phyloP scores from a whole-genome alignment of 1,140 invertebrate genomes.

The Steinernema khuongi region DNA sequence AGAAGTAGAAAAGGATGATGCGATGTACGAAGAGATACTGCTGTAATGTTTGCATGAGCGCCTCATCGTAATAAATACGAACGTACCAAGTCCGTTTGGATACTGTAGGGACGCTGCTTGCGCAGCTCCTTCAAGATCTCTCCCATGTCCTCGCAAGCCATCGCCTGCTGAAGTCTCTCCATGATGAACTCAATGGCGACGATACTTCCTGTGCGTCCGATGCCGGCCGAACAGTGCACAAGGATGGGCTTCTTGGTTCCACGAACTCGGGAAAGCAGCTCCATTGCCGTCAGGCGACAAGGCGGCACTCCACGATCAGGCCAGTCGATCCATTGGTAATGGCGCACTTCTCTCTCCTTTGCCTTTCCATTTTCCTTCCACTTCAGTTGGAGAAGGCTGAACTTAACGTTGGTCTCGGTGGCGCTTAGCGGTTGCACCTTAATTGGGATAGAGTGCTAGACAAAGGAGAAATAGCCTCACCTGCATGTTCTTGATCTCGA shows the following conservation, averaged over 20 bases:
- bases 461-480: slow-evolving; percentile 12
- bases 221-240: slow-evolving; percentile 44
- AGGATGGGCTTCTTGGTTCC: slow-evolving; percentile 44
- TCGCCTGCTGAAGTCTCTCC: slow-evolving; percentile 37
- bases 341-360: neutral
- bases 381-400: neutral
- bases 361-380: neutral
- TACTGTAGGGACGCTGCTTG: slow-evolving; percentile 39
- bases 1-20: slow-evolving; percentile 23
- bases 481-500: slow-evolving; percentile 22
- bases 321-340: slow-evolving; percentile 35
- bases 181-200: slow-evolving; percentile 45
- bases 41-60: neutral
- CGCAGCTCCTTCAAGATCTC: slow-evolving; percentile 43
- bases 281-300: slow-evolving; percentile 27
- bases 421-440: neutral
- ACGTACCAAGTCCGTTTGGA: slow-evolving; percentile 35
- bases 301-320: slow-evolving; percentile 44
- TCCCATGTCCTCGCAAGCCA: slow-evolving; percentile 40
- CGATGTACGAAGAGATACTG: slow-evolving; percentile 34
- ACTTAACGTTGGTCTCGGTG: neutral
- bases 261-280: slow-evolving; percentile 35
- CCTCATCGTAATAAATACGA: neutral
- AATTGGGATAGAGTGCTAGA: slow-evolving; percentile 16
- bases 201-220: slow-evolving; percentile 42